A percentile compares a stretch with the other conserved stretches of the same genome.
Evolutionary conservation across 2,113 vertebrate genomes (phyloP).

Genomic region (Forbesichthys papilliferus): DNA sequence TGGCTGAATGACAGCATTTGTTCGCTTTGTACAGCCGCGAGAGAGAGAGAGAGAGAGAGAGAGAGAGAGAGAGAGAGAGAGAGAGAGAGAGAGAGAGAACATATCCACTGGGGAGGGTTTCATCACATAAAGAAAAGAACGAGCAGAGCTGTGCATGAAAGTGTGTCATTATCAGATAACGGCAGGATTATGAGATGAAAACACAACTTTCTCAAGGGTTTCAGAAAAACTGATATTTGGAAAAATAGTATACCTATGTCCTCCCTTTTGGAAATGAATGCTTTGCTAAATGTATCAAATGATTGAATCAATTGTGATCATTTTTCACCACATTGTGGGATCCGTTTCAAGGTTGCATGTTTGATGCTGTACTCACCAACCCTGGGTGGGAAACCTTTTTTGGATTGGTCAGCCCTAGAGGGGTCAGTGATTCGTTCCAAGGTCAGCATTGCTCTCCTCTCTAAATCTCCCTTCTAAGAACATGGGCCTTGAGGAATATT

Average conservation of each 20-base stretch:
- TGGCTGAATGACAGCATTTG: conserved; percentile 42
- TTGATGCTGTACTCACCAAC: not conserved
- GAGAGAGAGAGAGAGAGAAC: not conserved
- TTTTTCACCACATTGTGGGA: too few relatives aligned
- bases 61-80: too few relatives aligned
- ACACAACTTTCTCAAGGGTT: not conserved
- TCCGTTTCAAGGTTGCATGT: too few relatives aligned
- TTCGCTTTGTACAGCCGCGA: conserved; percentile 25
- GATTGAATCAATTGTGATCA: too few relatives aligned
- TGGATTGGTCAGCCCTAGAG: conserved; percentile 32
- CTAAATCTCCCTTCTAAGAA: conserved; percentile 27
- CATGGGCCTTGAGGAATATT: conserved; percentile 56
- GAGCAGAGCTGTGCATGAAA: conserved; percentile 23
- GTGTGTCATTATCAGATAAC: conserved; percentile 31
- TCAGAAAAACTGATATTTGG: not conserved
- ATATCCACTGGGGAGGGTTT: conserved; percentile 42
- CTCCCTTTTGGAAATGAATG: not conserved
- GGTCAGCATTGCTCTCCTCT: conserved; percentile 30
- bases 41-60: too few relatives aligned
- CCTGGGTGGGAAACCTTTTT: not conserved
- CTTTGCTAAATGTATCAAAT: too few relatives aligned
- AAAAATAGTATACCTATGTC: not conserved
- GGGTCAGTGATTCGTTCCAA: conserved; percentile 43
- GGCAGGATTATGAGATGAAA: conserved; percentile 17
- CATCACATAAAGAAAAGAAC: conserved; percentile 38